These are phyloP conservation scores for Pipistrellus pygmaeus DNA, from an alignment of 2,797 vertebrate species.

Conservation along the genomic window DNA sequence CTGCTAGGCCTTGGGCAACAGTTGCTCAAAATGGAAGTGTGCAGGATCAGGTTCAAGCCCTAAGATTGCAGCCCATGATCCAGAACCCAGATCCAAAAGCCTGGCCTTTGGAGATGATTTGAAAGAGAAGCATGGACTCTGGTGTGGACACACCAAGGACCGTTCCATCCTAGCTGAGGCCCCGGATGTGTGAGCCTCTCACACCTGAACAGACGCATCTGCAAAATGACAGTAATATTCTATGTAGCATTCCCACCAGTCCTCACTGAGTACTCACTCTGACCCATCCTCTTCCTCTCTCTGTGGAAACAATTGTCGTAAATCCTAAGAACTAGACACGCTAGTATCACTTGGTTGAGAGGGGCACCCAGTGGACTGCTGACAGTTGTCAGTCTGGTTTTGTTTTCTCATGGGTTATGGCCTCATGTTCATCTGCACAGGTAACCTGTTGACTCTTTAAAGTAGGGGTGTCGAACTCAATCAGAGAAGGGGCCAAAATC, in stretches of 20 bases:
- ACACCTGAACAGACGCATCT: not conserved
- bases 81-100: not conserved
- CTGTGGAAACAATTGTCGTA: not conserved
- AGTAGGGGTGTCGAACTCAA: too few species aligned
- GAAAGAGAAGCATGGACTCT: not conserved
- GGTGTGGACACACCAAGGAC: not conserved
- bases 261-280: not conserved
- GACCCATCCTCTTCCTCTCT: not conserved
- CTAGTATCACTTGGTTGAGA: not conserved
- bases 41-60: not conserved
- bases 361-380: not conserved
- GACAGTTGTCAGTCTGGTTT: not conserved
- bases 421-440: not conserved
- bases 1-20: too few species aligned
- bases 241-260: too few species aligned
- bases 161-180: not conserved
- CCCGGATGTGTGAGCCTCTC: too few species aligned
- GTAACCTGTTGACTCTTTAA: not conserved
- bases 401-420: not conserved
- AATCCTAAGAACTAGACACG: not conserved
- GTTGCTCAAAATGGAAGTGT: not conserved
- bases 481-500: too few species aligned
- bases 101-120: not conserved
- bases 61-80: not conserved
- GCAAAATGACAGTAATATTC: not conserved